phyloP scores from a whole-genome alignment of 2,797 vertebrate species.

The Ficedula albicollis region DNA sequence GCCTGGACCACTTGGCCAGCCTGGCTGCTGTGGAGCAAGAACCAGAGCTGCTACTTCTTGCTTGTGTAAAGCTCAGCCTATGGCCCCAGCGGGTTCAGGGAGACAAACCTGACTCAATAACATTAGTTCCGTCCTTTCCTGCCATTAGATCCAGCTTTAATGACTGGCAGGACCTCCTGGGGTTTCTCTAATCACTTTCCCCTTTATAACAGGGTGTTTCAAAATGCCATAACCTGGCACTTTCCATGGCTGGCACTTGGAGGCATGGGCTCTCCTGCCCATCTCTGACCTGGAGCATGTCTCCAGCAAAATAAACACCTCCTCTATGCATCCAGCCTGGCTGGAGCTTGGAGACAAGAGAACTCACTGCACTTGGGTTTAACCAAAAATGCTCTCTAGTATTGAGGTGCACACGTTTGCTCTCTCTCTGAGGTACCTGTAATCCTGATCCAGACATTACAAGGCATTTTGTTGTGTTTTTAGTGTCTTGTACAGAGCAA shows the following conservation, averaged over 20 bases:
- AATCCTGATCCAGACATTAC: not conserved
- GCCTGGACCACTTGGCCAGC: not conserved
- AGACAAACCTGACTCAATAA: not conserved
- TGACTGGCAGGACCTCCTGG: not conserved
- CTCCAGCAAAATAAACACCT: not conserved
- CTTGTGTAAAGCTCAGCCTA: not conserved
- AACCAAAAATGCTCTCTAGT: not conserved
- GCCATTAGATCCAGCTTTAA: not conserved
- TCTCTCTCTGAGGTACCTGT: not conserved
- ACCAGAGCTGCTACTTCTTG: not conserved
- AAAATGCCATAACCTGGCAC: not conserved
- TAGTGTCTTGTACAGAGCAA: fast-evolving
- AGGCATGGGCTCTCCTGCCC: not conserved
- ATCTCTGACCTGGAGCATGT: not conserved
- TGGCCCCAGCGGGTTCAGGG: fast-evolving
- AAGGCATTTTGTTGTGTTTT: not conserved
- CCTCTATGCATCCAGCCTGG: not conserved
- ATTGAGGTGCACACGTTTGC: not conserved
- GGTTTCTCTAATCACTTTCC: not conserved
- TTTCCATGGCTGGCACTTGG: not conserved
- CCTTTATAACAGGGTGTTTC: not conserved
- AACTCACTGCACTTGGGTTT: not conserved
- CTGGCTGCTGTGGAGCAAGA: not conserved
- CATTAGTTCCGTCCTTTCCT: not conserved
- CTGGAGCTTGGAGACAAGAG: not conserved